These are phyloP conservation scores for Poeciliopsis retropinna DNA, from an alignment of 2,113 vertebrate genomes.

Conservation along the genomic window DNA sequence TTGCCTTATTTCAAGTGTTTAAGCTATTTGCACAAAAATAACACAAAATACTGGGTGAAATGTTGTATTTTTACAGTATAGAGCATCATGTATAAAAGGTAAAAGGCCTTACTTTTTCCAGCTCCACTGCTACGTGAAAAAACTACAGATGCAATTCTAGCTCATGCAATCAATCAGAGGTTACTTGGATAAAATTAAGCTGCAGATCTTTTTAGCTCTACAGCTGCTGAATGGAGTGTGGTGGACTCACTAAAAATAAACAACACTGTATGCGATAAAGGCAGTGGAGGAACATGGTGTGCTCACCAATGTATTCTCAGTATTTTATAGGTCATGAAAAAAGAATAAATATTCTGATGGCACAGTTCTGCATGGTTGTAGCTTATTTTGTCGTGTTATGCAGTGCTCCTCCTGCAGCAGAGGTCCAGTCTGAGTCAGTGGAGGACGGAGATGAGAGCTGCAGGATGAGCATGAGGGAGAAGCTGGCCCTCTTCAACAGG, in stretches of 20 bases:
- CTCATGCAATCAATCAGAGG: background rate
- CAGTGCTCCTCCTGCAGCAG: conserved; percentile 57
- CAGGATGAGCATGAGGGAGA: conserved; percentile 81
- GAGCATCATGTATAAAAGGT: no score
- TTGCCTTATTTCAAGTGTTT: no score
- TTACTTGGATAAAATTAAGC: background rate
- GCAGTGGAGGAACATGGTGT: background rate
- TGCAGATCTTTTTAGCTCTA: conserved; percentile 10
- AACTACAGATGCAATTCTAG: background rate
- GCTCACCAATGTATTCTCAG: rapidly evolving
- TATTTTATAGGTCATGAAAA: no score
- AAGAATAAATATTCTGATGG: background rate
- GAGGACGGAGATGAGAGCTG: conserved; percentile 73
- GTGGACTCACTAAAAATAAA: conserved; percentile 17
- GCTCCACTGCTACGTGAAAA: no score
- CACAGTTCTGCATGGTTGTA: background rate
- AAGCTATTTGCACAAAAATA: no score
- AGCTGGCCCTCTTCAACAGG: conserved; percentile 83
- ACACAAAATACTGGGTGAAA: no score
- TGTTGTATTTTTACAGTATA: no score
- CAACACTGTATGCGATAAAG: background rate
- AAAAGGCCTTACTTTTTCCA: no score
- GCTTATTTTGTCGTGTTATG: background rate
- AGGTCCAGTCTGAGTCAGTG: conserved; percentile 24
- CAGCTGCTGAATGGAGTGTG: conserved; percentile 1